Evolutionary conservation across 30 jellyfish, hydroid and myxozoan species (phyloP).

Genomic region (Hydractinia symbiolongicarpus): DNA sequence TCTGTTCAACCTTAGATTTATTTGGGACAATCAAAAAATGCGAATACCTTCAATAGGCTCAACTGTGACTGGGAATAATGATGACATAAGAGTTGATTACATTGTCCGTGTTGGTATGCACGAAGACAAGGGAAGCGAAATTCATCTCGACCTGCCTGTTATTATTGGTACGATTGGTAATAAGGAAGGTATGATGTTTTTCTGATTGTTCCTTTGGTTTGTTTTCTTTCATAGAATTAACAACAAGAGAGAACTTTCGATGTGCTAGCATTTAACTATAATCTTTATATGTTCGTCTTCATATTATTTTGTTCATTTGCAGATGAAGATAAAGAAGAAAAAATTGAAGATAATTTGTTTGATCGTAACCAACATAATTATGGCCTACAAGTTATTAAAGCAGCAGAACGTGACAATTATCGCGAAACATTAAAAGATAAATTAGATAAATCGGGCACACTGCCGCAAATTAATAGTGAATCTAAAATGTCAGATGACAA

Average conservation of each 20-base stretch:
- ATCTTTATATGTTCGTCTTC: too few species aligned
- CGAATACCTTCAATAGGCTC: conserved; percentile 73
- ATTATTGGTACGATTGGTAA: conserved; percentile 64
- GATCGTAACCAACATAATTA: conserved; percentile 17
- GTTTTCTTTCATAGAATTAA: neutral
- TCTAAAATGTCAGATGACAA: too few species aligned
- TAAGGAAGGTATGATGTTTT: neutral
- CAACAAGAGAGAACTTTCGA: too few species aligned
- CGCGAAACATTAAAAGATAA: conserved; percentile 3
- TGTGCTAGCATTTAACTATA: too few species aligned
- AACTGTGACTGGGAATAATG: conserved; percentile 63
- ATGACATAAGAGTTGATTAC: conserved; percentile 71
- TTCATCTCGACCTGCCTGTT: conserved; percentile 89
- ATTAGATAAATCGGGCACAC: neutral
- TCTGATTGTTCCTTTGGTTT: neutral
- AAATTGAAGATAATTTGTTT: conserved; percentile 2
- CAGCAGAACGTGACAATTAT: conserved; percentile 14
- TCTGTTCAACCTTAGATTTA: neutral
- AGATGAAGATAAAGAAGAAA: neutral
- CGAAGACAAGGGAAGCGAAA: conserved; percentile 77
- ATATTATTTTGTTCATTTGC: too few species aligned
- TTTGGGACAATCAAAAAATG: conserved; percentile 63
- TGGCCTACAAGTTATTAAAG: conserved; percentile 11
- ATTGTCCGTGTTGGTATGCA: conserved; percentile 94
- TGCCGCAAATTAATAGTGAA: too few species aligned